Percentiles rank a stretch among this genome's conserved stretches.
These are phyloP conservation scores for Bujurquina vittata DNA, from an alignment of 2,113 vertebrate species.

Conservation along the genomic window DNA sequence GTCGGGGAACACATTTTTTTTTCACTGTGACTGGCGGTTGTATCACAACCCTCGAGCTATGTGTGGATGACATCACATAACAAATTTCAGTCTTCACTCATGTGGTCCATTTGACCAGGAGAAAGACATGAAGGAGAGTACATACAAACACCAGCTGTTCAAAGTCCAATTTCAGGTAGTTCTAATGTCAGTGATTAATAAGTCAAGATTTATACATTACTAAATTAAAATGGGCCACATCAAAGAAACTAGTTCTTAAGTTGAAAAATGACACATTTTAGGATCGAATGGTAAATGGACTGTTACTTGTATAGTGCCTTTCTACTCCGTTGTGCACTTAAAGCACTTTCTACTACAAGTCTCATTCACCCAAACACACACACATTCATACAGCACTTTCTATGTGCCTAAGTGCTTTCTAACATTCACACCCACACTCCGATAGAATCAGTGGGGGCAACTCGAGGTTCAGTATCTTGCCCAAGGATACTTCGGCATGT, in stretches of 20 bases:
- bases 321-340: background rate
- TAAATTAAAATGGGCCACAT: background rate
- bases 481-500: background rate
- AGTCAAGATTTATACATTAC: background rate
- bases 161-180: background rate
- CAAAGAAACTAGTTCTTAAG: background rate
- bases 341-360: background rate
- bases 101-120: background rate
- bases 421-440: background rate
- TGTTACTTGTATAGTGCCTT: background rate
- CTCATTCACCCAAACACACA: background rate
- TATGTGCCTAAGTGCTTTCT: background rate
- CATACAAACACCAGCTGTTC: background rate
- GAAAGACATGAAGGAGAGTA: too few species aligned
- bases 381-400: background rate
- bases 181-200: background rate
- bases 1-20: background rate
- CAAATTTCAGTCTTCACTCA: background rate
- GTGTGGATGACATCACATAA: background rate
- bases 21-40: background rate
- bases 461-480: background rate
- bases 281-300: background rate
- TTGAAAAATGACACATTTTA: background rate
- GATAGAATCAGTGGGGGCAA: background rate
- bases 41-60: background rate